A percentile compares a stretch with the other conserved stretches of the same genome.
These are phyloP conservation scores for Holacanthus passer DNA, from an alignment of 2,113 vertebrate genomes.

Conservation along the genomic window DNA sequence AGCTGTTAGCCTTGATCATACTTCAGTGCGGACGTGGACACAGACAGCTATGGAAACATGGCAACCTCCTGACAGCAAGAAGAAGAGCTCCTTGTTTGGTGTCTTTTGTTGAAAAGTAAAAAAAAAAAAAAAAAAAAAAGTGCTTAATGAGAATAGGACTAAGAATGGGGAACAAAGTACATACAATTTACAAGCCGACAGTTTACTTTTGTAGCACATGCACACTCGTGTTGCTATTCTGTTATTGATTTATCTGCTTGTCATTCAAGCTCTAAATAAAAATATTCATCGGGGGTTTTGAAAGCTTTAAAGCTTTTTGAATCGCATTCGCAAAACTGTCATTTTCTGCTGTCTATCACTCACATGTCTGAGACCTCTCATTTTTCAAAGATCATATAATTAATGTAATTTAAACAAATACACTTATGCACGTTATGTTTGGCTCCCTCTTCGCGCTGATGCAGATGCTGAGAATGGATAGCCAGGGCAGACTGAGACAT, in stretches of 20 bases:
- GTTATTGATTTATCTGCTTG: neutral
- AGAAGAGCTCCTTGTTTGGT: too few relatives aligned
- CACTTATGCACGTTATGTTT: neutral
- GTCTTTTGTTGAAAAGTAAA: neutral
- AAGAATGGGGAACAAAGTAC: neutral
- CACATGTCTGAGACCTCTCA: neutral
- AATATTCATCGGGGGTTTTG: neutral
- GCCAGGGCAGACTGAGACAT: slow-evolving; percentile 13
- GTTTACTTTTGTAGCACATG: neutral
- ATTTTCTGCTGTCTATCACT: slow-evolving; percentile 1
- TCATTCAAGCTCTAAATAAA: neutral
- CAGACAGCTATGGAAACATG: too few relatives aligned
- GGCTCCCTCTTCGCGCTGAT: neutral
- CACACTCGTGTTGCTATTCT: neutral
- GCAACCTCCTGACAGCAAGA: too few relatives aligned
- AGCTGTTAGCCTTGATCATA: too few relatives aligned
- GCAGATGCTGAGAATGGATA: slow-evolving; percentile 3
- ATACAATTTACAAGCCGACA: neutral
- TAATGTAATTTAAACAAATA: neutral
- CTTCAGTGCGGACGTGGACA: too few relatives aligned
- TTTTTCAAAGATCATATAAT: neutral
- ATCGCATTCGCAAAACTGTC: neutral
- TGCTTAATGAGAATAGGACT: neutral
- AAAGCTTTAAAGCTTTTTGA: neutral
- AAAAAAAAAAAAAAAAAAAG: neutral